Evolutionary conservation across 2,797 vertebrate genomes (phyloP).

Genomic region (Epinephelus coioides): DNA sequence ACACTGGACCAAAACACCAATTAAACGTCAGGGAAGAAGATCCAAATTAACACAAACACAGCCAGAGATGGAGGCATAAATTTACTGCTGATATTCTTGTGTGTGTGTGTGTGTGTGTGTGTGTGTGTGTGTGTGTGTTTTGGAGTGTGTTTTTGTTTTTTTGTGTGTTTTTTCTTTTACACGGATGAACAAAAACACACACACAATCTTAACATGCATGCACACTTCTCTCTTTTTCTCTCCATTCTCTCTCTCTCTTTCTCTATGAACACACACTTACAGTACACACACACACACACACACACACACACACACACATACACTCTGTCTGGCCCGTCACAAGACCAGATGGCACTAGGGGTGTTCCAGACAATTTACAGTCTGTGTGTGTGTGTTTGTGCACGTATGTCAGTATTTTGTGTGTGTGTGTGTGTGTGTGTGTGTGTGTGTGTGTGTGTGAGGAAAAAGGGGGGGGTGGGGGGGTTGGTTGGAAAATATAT

Average conservation of each 20-base stretch:
- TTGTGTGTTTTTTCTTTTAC: not conserved
- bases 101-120: slow-evolving; percentile 23
- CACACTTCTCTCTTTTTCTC: slow-evolving; percentile 45
- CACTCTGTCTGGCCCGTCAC: slow-evolving; percentile 76
- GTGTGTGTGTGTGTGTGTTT: slow-evolving; percentile 12
- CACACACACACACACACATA: slow-evolving; percentile 34
- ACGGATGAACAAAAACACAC: slow-evolving; percentile 24
- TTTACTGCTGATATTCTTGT: slow-evolving; percentile 36
- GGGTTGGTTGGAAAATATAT: slow-evolving; percentile 59
- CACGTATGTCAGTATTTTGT: slow-evolving; percentile 19
- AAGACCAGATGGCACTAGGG: slow-evolving; percentile 84
- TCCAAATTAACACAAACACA: slow-evolving; percentile 53
- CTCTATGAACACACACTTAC: slow-evolving; percentile 35
- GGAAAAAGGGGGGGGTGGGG: slow-evolving; percentile 41
- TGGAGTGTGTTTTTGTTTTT: not conserved
- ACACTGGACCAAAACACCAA: slow-evolving; percentile 53
- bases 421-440: slow-evolving; percentile 39
- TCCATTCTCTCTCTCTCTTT: slow-evolving; percentile 27
- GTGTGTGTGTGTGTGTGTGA: slow-evolving; percentile 15
- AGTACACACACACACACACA: slow-evolving; percentile 32
- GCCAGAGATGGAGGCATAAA: slow-evolving; percentile 41
- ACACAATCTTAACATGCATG: slow-evolving; percentile 43
- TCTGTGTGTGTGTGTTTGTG: slow-evolving; percentile 64
- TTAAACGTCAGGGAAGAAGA: slow-evolving; percentile 48
- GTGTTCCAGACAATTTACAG: slow-evolving; percentile 85